phyloP scores from a whole-genome alignment of 1,140 invertebrate genomes.

The Drosophila ambigua region DNA sequence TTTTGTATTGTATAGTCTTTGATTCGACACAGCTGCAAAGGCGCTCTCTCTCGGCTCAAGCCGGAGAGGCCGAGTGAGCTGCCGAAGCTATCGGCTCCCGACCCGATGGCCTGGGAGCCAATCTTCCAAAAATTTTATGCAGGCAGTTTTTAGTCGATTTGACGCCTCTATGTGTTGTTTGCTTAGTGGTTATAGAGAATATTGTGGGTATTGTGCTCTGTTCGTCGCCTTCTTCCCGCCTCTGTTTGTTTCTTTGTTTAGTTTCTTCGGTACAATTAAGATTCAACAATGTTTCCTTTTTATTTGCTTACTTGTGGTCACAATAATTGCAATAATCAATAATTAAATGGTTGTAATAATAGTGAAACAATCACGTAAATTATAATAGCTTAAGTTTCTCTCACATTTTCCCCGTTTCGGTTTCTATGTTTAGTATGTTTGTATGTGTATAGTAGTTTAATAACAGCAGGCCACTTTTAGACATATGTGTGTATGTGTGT shows the following conservation, averaged over 20 bases:
- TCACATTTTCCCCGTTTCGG: too few relatives aligned
- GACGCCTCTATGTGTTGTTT: too few relatives aligned
- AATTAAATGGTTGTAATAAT: conserved; percentile 17
- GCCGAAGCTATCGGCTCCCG: too few relatives aligned
- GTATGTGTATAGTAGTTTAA: conserved; percentile 47
- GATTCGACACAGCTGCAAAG: too few relatives aligned
- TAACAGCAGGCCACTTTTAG: conserved; percentile 58
- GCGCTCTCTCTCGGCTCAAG: too few relatives aligned
- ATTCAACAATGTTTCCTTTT: conserved; percentile 67
- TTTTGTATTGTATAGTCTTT: too few relatives aligned
- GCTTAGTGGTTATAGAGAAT: too few relatives aligned
- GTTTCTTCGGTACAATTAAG: conserved; percentile 34
- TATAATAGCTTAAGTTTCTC: conserved; percentile 55
- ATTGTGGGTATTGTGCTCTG: conserved; percentile 10
- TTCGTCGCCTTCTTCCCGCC: too few relatives aligned
- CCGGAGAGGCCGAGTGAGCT: too few relatives aligned
- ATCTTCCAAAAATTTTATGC: too few relatives aligned
- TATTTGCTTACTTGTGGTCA: conserved; percentile 51
- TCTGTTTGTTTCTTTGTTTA: neutral
- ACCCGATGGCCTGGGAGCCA: too few relatives aligned
- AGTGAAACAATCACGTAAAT: conserved; percentile 58
- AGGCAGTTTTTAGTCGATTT: too few relatives aligned
- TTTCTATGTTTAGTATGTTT: conserved; percentile 6
- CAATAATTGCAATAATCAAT: conserved; percentile 53
- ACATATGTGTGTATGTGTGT: conserved; percentile 22